These are phyloP conservation scores for Leiothrix lutea DNA, from an alignment of 2,113 vertebrate genomes.

Conservation along the genomic window DNA sequence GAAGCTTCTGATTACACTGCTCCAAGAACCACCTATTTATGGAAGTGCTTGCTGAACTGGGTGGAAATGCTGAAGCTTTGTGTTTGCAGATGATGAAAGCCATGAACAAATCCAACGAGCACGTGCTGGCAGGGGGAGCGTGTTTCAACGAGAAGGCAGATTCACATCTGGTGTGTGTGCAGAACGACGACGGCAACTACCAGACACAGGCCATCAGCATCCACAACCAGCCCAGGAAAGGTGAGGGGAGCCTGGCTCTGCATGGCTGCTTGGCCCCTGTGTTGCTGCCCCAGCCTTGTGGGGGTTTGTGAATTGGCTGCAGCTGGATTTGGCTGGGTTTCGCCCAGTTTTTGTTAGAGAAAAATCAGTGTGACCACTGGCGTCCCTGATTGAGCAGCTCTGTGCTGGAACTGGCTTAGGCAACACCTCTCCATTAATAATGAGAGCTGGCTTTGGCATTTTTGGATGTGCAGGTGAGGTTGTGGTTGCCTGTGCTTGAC, in stretches of 20 bases:
- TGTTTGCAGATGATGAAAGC: conserved; percentile 95
- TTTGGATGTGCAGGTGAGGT: background rate
- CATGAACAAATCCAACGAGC: conserved; percentile 99
- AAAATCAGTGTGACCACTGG: background rate
- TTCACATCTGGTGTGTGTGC: conserved; percentile 95
- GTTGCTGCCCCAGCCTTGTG: background rate
- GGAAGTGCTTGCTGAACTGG: background rate
- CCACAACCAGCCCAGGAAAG: conserved; percentile 94
- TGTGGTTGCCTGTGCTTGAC: background rate
- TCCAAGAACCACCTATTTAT: background rate
- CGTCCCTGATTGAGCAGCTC: fast-evolving
- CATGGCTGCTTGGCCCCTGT: background rate
- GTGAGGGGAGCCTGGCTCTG: conserved; percentile 62
- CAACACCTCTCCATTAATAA: background rate
- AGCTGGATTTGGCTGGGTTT: background rate
- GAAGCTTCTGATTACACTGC: background rate
- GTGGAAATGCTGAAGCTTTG: background rate
- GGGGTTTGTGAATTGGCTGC: background rate
- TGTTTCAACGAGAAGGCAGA: conserved; percentile 96
- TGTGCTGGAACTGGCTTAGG: background rate
- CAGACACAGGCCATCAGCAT: conserved; percentile 99
- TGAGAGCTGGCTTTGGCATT: background rate
- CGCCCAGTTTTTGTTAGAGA: background rate
- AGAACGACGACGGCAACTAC: conserved; percentile 98
- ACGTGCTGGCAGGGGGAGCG: conserved; percentile 93